These are phyloP conservation scores for Musca vetustissima DNA, from an alignment of 1,140 invertebrate species.

Conservation along the genomic window DNA sequence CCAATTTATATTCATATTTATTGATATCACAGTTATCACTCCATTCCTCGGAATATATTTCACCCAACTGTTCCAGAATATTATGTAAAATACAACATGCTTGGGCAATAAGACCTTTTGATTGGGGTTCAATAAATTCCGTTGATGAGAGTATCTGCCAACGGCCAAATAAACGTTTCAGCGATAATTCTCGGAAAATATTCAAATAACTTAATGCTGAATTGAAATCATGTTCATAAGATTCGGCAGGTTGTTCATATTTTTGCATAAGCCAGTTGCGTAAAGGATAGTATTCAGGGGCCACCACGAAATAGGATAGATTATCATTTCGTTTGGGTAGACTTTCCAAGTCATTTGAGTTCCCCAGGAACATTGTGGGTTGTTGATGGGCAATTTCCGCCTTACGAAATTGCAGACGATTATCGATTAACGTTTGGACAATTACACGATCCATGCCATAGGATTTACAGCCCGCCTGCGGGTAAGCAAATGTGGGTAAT, in stretches of 20 bases:
- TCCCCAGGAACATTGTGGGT: constrained; percentile 32
- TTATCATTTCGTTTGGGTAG: constrained; percentile 16
- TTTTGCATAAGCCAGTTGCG: constrained; percentile 44
- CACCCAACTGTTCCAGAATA: constrained; percentile 40
- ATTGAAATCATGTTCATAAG: constrained; percentile 48
- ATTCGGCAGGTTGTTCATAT: constrained; percentile 34
- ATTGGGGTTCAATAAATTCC: neutral
- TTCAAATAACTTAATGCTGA: constrained; percentile 44
- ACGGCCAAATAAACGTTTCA: constrained; percentile 44
- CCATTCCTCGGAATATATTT: constrained; percentile 43
- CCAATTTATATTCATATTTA: constrained; percentile 28
- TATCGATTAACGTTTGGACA: constrained; percentile 43
- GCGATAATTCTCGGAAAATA: constrained; percentile 40
- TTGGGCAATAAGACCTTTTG: constrained; percentile 18
- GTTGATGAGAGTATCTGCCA: constrained; percentile 43
- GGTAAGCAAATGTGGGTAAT: neutral
- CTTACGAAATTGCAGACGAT: constrained; percentile 44
- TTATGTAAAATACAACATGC: constrained; percentile 47
- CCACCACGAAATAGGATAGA: constrained; percentile 40
- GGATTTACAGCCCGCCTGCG: neutral
- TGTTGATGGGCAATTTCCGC: constrained; percentile 30
- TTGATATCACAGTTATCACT: constrained; percentile 36
- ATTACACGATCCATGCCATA: constrained; percentile 27
- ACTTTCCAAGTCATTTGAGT: constrained; percentile 32
- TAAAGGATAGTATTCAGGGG: constrained; percentile 40